Evolutionary conservation across 2,888 invertebrate genomes (phyloP).

Genomic region (Leptopterna dolabrata): DNA sequence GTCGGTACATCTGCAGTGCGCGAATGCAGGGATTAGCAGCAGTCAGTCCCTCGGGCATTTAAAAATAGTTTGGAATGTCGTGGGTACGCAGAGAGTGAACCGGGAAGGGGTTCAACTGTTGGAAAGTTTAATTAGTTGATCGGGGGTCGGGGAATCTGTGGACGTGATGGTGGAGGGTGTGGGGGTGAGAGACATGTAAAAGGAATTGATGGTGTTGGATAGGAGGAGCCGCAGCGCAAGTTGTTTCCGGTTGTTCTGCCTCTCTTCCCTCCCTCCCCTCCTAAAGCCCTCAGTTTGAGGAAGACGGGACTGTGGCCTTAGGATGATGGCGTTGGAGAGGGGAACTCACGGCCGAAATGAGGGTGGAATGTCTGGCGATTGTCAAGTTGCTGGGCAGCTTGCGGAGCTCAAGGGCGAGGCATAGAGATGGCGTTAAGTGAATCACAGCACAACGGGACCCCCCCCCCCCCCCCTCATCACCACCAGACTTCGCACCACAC

Average conservation of each 20-base stretch:
- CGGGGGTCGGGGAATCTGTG: not conserved
- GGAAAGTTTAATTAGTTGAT: conserved; percentile 35
- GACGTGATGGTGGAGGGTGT: not conserved
- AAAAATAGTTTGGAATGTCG: not conserved
- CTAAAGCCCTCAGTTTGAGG: not conserved
- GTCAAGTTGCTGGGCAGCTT: conserved; percentile 9
- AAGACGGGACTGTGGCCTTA: no score
- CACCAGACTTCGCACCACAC: no score
- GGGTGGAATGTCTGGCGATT: conserved; percentile 3
- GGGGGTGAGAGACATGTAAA: not conserved
- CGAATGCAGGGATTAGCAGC: not conserved
- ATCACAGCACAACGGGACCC: not conserved
- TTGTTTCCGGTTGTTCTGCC: not conserved
- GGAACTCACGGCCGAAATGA: not conserved
- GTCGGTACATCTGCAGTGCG: not conserved
- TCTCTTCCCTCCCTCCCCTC: not conserved
- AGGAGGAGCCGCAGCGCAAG: not conserved
- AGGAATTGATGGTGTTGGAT: not conserved
- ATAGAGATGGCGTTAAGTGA: not conserved
- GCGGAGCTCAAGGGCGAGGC: not conserved
- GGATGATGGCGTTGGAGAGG: no score
- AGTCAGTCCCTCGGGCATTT: not conserved
- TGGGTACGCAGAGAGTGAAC: not conserved
- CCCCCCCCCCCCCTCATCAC: no score
- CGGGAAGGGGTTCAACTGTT: not conserved